Base-by-base conservation (phyloP, 1,140 invertebrate genomes). In the Trichonephila clavata region DNA sequence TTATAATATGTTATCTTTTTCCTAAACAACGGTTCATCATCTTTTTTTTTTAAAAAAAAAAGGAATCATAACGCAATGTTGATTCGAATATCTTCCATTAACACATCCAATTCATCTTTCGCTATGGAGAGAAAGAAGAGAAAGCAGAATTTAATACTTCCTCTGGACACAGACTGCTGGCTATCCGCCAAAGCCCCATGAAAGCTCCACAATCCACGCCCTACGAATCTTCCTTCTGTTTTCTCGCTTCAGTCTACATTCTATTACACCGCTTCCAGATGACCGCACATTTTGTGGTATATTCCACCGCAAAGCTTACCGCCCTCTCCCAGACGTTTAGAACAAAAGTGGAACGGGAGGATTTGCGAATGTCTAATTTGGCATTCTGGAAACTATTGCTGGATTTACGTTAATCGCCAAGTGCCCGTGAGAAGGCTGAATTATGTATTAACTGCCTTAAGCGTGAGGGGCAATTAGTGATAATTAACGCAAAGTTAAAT, bases 401-500 rank as follows among this genome's bases (percentile, higher is more conserved):
- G 68, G 68, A 77, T 77, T 77, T 77, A 77, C 68, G 68, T 32
- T 77, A 77, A 77, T 77, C 68, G 68, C 68, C 68, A 39, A 77
- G 32, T 13, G 14, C 24, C 68, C 27, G 14, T 27, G 27, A 27
- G 68, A 77, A 39, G 68, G 68, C 68, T 77, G 68, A 77, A 77
- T 77, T 77, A 77, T 77, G 68, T 77, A 77, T 77, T 77, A 77
- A 77, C 68, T 77, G 27, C 68, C 4, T 77, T 77, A 77, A 77
- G 68, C 68, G 68, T 77, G 68, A 27, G 27, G 27, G 27, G 68
- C 68, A 77, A 77, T 77, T 77, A 77, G 68, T 27, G 68, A 16
- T 77, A 77, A 77, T 77, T 77, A 77, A 77, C 24, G 68, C 24
- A 77, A 77, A 77, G 68, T 77, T 77, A 77, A 77, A 77, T 77